Percentiles rank a stretch among this genome's conserved stretches.
These are phyloP conservation scores for Agapornis canus DNA, from an alignment of 2,797 vertebrate species.

Conservation along the genomic window DNA sequence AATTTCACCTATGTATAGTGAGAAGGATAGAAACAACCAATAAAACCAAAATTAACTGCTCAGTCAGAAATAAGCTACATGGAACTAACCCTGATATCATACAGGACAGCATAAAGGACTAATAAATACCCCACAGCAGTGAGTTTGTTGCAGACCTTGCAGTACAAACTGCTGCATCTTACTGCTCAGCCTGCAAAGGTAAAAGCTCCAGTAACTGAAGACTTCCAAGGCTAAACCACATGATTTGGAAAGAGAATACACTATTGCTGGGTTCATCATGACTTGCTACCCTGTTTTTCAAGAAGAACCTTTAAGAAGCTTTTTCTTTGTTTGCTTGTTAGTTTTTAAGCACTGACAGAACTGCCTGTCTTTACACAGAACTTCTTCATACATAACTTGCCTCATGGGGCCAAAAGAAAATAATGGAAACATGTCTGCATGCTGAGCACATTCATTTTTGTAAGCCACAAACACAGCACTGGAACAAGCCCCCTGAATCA, in stretches of 20 bases:
- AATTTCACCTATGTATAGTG: background rate
- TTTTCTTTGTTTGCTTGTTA: background rate
- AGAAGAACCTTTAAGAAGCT: background rate
- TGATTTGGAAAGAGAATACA: background rate
- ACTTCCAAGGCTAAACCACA: background rate
- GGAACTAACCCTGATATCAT: background rate
- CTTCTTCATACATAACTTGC: background rate
- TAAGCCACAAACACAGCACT: background rate
- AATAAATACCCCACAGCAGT: background rate
- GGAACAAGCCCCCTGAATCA: conserved; percentile 2
- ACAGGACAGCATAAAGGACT: background rate
- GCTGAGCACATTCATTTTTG: background rate
- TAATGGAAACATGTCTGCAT: background rate
- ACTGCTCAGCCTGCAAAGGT: background rate
- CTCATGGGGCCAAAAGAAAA: background rate
- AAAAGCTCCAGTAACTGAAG: background rate
- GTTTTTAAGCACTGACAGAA: background rate
- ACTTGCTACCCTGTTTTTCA: background rate
- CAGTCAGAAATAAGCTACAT: background rate
- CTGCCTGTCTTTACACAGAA: background rate
- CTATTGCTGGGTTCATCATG: background rate
- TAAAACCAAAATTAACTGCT: background rate
- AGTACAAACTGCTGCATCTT: background rate
- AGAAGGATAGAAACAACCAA: background rate
- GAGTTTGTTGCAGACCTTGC: background rate